Evolutionary conservation across 1,140 invertebrate genomes (phyloP), one percentile per base, ranked within the genome.

Genomic region (Dendrolimus punctatus): DNA sequence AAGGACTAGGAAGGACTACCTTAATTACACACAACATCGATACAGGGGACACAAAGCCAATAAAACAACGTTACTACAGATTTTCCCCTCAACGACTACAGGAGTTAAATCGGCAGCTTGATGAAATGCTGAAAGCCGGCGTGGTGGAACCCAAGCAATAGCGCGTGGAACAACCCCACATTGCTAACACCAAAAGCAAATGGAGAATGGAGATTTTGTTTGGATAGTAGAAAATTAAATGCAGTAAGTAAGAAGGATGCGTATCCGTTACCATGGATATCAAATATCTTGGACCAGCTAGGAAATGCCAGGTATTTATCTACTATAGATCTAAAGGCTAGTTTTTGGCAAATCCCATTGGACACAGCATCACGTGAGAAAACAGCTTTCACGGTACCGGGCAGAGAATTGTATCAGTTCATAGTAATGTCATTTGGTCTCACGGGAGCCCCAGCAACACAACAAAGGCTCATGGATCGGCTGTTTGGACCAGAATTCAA

Each of bases 301-400:
- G 44, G 49, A 23, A 64, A 69, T 45, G 68, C 80, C 6, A 64
- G 53, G 23, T 80, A 55, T 55, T 53, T 85, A 6, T 66, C 65
- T 2, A 62, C 62, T 6, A 63, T 82, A 6, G 79, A 85, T 66
- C 53, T 85, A 9, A 57, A 53, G 6, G 58, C 60, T 37, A 66
- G 68, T 6, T 83, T 76, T 62, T 80, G 70, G 69, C 76, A 81
- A 61, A 75, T 85, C 9, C 63, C 64, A 10, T n/a, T 75, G 6
- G 56, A 66, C 40, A 49, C 54, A 56, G 44, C 56, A 8, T 60
- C 47, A 53, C 68, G 51, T 57, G 70, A 53, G 42, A 68, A 71
- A 51, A 78, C 71, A 2, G 73, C 74, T 0, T 76, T 78, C 58
- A 58, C 61, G 1, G 53, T 76, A 6, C 69, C 68, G 6, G 65